These are phyloP conservation scores for Umimayanthus kanabou DNA, from an alignment of 92 coral and sea anemone genomes.

Conservation along the genomic window DNA sequence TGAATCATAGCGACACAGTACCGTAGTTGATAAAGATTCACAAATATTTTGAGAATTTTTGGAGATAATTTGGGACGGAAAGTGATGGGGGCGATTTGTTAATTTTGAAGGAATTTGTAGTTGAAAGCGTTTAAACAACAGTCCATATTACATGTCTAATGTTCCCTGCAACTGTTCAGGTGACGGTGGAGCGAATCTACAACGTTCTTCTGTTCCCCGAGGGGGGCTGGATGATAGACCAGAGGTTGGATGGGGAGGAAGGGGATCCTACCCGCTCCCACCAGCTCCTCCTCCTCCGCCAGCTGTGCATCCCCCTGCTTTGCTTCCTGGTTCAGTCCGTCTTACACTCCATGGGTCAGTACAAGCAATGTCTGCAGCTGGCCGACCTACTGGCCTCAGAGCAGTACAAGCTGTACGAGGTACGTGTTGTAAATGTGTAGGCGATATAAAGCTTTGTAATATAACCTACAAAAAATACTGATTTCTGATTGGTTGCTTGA, in stretches of 20 bases:
- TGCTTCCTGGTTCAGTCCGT: slow-evolving; percentile 85
- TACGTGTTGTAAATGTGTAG: not conserved
- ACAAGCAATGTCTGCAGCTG: slow-evolving; percentile 87
- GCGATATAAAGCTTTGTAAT: too few relatives aligned
- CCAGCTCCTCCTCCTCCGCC: slow-evolving; percentile 85
- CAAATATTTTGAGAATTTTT: too few relatives aligned
- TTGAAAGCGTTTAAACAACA: too few relatives aligned
- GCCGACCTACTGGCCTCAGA: slow-evolving; percentile 90
- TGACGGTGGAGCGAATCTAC: slow-evolving; percentile 82
- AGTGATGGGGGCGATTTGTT: too few relatives aligned
- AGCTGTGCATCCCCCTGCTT: slow-evolving; percentile 87
- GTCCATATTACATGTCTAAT: not conserved
- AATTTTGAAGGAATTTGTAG: too few relatives aligned
- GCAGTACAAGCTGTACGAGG: slow-evolving; percentile 86
- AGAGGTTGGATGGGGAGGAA: slow-evolving; percentile 49
- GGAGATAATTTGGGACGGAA: too few relatives aligned
- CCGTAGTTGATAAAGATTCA: too few relatives aligned
- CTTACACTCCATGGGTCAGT: slow-evolving; percentile 78
- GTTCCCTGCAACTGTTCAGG: slow-evolving; percentile 54
- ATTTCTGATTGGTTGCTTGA: too few relatives aligned
- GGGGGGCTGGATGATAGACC: slow-evolving; percentile 99
- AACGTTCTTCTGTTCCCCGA: slow-evolving; percentile 94
- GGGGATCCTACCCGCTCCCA: slow-evolving; percentile 70
- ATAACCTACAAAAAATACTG: too few relatives aligned
- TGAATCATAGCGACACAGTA: too few relatives aligned